Conservation (phyloP, 2,888 invertebrate species). For the Agonopterix heracliana region DNA sequence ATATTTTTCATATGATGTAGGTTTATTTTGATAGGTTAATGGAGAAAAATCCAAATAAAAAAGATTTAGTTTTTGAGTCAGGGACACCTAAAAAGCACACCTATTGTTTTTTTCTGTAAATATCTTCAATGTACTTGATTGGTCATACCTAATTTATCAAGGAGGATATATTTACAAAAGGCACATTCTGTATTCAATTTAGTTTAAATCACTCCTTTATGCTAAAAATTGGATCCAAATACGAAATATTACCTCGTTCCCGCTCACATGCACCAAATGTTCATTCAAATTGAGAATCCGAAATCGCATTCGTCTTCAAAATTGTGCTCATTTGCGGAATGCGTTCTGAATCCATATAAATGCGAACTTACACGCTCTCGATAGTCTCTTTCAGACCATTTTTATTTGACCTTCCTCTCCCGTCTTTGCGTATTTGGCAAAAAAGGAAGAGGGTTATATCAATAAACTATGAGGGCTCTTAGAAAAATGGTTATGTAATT, state of each 20-base stretch:
- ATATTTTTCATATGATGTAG: too few relatives aligned
- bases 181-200: too few relatives aligned
- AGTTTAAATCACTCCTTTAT: neutral
- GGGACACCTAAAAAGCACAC: too few relatives aligned
- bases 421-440: slow-evolving; percentile 16
- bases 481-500: slow-evolving; percentile 36
- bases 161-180: too few relatives aligned
- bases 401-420: slow-evolving; percentile 26
- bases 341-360: slow-evolving; percentile 69
- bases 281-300: slow-evolving; percentile 59
- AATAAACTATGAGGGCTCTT: slow-evolving; percentile 32
- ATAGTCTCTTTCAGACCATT: slow-evolving; percentile 35
- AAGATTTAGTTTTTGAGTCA: too few relatives aligned
- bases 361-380: slow-evolving; percentile 45
- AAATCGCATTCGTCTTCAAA: slow-evolving; percentile 63
- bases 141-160: too few relatives aligned
- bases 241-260: slow-evolving; percentile 53
- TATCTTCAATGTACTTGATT: too few relatives aligned
- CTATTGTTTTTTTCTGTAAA: too few relatives aligned
- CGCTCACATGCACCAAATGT: slow-evolving; percentile 42
- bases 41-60: too few relatives aligned
- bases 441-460: slow-evolving; percentile 18
- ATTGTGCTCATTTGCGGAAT: slow-evolving; percentile 71
- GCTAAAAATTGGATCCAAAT: slow-evolving; percentile 1
- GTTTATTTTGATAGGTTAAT: too few relatives aligned